phyloP scores from a whole-genome alignment of 1,140 invertebrate species.

The Chironomus striatipennis region DNA sequence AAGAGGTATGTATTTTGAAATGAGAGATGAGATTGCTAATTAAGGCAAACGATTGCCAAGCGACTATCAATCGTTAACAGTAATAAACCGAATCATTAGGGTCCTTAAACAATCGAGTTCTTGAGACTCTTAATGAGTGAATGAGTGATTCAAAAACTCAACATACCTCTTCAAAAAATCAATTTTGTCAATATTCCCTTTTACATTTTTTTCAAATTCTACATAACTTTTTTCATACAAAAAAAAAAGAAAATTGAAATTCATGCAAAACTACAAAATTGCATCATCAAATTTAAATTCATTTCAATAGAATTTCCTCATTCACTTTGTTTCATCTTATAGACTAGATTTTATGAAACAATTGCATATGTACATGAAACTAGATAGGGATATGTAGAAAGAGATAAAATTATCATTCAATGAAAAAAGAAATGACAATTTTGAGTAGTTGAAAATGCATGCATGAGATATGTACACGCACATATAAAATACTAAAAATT shows the following conservation, averaged over 20 bases:
- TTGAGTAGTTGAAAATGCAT: neutral
- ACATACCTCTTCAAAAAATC: neutral
- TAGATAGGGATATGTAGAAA: neutral
- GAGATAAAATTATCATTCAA: neutral
- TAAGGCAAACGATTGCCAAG: neutral
- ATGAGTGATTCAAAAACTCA: neutral
- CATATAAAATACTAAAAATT: neutral
- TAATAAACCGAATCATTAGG: no score
- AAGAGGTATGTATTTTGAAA: neutral
- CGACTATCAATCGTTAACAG: no score
- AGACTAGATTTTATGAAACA: no score
- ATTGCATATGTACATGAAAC: no score
- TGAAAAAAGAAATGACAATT: neutral
- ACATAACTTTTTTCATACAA: no score
- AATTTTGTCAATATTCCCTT: neutral
- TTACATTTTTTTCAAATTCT: no score
- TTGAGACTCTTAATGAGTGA: neutral
- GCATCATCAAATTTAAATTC: no score
- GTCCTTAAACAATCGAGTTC: no score
- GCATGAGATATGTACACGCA: neutral
- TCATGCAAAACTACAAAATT: no score
- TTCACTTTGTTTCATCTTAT: no score
- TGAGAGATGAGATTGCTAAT: neutral
- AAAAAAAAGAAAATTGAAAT: no score
- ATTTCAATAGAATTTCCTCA: no score